Evolutionary conservation across 2,888 invertebrate species (phyloP), one percentile per base, ranked within the genome.

Genomic region (Teleogryllus oceanicus): DNA sequence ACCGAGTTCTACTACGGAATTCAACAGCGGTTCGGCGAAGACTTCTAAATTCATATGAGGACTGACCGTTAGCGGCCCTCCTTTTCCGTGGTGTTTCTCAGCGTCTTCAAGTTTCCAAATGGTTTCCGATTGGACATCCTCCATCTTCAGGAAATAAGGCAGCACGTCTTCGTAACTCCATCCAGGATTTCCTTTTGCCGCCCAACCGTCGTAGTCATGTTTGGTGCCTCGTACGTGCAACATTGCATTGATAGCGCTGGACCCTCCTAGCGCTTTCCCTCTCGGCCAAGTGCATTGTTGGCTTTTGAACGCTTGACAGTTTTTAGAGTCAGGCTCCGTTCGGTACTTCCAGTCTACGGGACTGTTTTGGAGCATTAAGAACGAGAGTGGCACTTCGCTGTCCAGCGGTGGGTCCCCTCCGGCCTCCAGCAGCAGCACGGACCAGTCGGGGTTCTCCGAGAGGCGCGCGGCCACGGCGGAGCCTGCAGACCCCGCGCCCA

Each of bases 191-290:
- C 93, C 93, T 62, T 88, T 84, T 0, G 84, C 84, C 13, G 89
- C 88, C 94, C 94, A 94, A 0, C 86, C 84, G 84, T 94, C 90
- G 84, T 90, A 94, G 84, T 94, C 93, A 4, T 84, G 84, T 8
- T 89, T 88, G 85, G 91, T 91, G 0, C 93, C 93, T 11, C 91
- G 87, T 0, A 91, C 85, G 84, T 93, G 91, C 0, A 92, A 80
- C 92, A 93, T 91, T 18, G 88, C 91, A 85, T 93, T 93, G 5
- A 92, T 88, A 0, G 88, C 87, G 18, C 92, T 91, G 2, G 89
- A 88, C 0, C 94, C 94, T 0, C 94, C 94, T 24, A 92, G 86
- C 16, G 89, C 89, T 84, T 92, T 92, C 0, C 92, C 92, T 24
- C 90, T 87, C 0, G 90, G 88, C 90, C 90, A 91, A 78, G 84